Conservation (phyloP, 2,888 invertebrate genomes). For the Hipparchia semele region DNA sequence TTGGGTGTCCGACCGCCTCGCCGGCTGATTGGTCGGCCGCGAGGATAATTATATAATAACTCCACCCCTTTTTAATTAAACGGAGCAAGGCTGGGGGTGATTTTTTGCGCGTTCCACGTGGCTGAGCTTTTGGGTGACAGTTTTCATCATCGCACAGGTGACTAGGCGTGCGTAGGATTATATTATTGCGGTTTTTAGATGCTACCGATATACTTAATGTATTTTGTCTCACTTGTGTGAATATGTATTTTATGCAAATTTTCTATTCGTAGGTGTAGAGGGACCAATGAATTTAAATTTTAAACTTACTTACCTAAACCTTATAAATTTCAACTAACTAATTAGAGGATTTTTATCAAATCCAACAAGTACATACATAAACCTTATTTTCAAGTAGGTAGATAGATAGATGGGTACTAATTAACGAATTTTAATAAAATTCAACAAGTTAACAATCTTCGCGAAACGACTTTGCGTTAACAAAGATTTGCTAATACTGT, state of each 20-base stretch:
- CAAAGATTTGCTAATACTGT: too few relatives aligned
- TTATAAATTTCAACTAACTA: too few relatives aligned
- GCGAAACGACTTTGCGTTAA: too few relatives aligned
- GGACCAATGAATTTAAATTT: too few relatives aligned
- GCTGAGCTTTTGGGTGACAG: constrained; percentile 25
- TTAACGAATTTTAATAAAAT: too few relatives aligned
- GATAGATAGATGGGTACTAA: too few relatives aligned
- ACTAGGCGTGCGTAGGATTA: neutral
- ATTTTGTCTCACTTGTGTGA: too few relatives aligned
- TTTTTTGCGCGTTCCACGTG: constrained; percentile 34
- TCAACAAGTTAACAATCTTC: too few relatives aligned
- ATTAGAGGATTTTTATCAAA: too few relatives aligned
- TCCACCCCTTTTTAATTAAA: constrained; percentile 77
- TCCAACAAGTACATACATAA: too few relatives aligned
- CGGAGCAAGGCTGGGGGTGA: constrained; percentile 41
- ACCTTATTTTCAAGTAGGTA: neutral
- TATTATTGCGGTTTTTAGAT: constrained; percentile 4
- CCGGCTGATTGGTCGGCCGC: constrained; percentile 67
- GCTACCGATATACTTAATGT: neutral
- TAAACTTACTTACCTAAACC: too few relatives aligned
- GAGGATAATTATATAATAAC: constrained; percentile 78
- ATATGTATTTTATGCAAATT: too few relatives aligned
- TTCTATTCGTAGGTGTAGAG: neutral
- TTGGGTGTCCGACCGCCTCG: constrained; percentile 65
- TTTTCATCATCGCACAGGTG: constrained; percentile 19